Conservation (phyloP, 2,888 invertebrate species). For the Microplitis deprimator region DNA sequence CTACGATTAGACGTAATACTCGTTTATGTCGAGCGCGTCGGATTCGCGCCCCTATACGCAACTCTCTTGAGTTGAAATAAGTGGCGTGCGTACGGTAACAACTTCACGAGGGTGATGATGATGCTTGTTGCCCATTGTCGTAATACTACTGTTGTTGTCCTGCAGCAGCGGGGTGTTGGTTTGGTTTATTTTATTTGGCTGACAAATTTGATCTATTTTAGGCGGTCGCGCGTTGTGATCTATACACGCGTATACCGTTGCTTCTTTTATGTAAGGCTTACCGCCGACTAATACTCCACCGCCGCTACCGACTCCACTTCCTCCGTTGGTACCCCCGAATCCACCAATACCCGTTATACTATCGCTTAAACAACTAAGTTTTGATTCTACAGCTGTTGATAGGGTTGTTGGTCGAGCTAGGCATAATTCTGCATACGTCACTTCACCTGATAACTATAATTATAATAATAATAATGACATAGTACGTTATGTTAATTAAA, state of each 20-base stretch:
- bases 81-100: slow-evolving; percentile 69
- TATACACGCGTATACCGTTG: slow-evolving; percentile 83
- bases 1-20: slow-evolving; percentile 69
- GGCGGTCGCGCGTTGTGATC: slow-evolving; percentile 77
- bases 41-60: slow-evolving; percentile 70
- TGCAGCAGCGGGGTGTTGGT: slow-evolving; percentile 44
- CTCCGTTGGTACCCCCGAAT: slow-evolving; percentile 57
- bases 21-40: slow-evolving; percentile 70
- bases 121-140: slow-evolving; percentile 36
- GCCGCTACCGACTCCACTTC: slow-evolving; percentile 60
- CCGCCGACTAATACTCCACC: slow-evolving; percentile 72
- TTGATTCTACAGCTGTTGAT: slow-evolving; percentile 68
- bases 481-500: neutral
- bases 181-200: slow-evolving; percentile 48
- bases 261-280: slow-evolving; percentile 76
- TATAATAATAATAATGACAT: neutral
- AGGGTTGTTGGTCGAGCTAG: slow-evolving; percentile 74
- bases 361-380: slow-evolving; percentile 61
- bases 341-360: slow-evolving; percentile 48
- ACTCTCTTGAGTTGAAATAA: slow-evolving; percentile 69
- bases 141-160: slow-evolving; percentile 45
- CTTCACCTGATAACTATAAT: slow-evolving; percentile 73
- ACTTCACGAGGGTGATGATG: slow-evolving; percentile 65
- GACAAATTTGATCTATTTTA: slow-evolving; percentile 58
- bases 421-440: slow-evolving; percentile 77